These are phyloP conservation scores for Leptodactylus fuscus DNA, from an alignment of 2,113 vertebrate species.

Conservation along the genomic window DNA sequence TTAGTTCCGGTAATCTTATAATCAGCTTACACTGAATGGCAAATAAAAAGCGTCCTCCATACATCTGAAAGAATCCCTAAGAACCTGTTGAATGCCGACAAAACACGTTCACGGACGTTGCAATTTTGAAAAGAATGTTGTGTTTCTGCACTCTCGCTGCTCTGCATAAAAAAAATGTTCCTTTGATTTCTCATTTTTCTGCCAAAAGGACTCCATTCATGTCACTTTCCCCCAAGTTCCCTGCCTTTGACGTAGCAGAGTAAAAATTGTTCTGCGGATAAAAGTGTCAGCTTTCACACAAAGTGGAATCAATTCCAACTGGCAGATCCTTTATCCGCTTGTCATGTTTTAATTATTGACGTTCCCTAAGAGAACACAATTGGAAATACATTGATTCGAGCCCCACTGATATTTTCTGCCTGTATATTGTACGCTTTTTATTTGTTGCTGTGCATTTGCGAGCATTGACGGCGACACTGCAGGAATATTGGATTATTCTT, in stretches of 20 bases:
- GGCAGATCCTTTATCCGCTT: slow-evolving; percentile 48
- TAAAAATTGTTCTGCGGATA: slow-evolving; percentile 37
- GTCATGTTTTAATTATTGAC: slow-evolving; percentile 51
- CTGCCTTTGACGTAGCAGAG: background rate
- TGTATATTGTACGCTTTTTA: background rate
- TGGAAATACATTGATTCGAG: slow-evolving; percentile 33
- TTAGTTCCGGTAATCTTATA: background rate
- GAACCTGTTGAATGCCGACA: background rate
- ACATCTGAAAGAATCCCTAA: background rate
- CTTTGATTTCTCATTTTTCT: slow-evolving; percentile 6
- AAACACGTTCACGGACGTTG: background rate
- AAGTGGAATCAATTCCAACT: slow-evolving; percentile 22
- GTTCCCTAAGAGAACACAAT: slow-evolving; percentile 20
- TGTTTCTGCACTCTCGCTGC: background rate
- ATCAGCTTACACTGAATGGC: background rate
- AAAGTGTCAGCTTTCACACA: slow-evolving; percentile 47
- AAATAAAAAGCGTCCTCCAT: background rate
- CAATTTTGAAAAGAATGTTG: background rate
- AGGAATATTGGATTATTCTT: background rate
- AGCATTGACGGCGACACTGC: background rate
- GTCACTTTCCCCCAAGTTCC: slow-evolving; percentile 30
- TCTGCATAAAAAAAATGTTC: slow-evolving; percentile 30
- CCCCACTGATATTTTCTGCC: background rate
- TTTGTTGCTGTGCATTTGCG: background rate
- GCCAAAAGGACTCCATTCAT: slow-evolving; percentile 38